Percentiles rank a stretch among this genome's conserved stretches.
Evolutionary conservation across 2,888 invertebrate genomes (phyloP).

Genomic region (Campoletis raptor): DNA sequence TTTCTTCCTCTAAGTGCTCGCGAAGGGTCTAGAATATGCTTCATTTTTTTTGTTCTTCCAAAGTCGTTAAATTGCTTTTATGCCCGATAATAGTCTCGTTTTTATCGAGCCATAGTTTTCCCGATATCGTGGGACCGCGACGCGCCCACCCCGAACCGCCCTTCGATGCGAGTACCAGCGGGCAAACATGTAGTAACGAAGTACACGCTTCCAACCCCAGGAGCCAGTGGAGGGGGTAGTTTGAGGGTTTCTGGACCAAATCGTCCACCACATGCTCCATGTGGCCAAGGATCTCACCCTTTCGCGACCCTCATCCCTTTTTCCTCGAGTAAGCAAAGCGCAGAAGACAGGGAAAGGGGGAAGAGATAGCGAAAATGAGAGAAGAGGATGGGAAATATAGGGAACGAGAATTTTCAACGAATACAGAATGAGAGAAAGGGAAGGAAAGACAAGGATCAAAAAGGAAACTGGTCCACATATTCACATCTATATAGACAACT

Average conservation of each 20-base stretch:
- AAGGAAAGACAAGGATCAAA: conserved; percentile 11
- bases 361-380: conserved; percentile 19
- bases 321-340: not conserved
- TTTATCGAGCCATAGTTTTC: conserved; percentile 49
- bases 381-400: conserved; percentile 28
- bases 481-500: not conserved
- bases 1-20: conserved; percentile 6
- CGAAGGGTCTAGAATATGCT: not conserved
- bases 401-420: conserved; percentile 20
- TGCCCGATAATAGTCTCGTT: conserved; percentile 60
- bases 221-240: not conserved
- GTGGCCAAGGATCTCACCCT: conserved; percentile 24
- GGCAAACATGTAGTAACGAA: conserved; percentile 21
- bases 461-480: not conserved
- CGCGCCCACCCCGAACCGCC: conserved; percentile 16
- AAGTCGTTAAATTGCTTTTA: conserved; percentile 55
- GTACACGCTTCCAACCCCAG: conserved; percentile 18
- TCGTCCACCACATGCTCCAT: conserved; percentile 31
- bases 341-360: conserved; percentile 1
- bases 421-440: conserved; percentile 23
- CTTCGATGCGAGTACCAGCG: conserved; percentile 12
- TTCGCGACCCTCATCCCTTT: conserved; percentile 18
- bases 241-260: conserved; percentile 8
- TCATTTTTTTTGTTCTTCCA: conserved; percentile 28
- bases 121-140: conserved; percentile 57